Conservation (phyloP, 2,113 vertebrate species). For the Haemorhous mexicanus region DNA sequence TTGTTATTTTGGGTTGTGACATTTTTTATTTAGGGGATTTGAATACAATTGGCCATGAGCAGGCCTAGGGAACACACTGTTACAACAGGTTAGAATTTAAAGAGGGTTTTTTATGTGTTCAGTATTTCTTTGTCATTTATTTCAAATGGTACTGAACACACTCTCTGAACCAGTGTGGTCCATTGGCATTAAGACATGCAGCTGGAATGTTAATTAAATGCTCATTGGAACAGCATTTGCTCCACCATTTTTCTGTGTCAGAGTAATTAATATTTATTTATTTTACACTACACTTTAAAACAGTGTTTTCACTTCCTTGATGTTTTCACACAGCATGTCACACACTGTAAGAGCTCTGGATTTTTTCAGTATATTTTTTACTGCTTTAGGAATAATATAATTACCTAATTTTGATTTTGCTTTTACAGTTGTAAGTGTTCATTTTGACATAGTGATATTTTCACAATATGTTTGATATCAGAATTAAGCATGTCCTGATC, state of each 20-base stretch:
- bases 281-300: not conserved
- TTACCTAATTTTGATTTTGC: not conserved
- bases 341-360: not conserved
- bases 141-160: not conserved
- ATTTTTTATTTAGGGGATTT: not conserved
- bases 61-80: not conserved
- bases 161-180: not conserved
- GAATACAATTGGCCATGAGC: not conserved
- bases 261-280: not conserved
- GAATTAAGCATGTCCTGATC: not conserved
- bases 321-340: not conserved
- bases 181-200: not conserved
- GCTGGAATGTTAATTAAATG: not conserved
- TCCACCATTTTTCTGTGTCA: not conserved
- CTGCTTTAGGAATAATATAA: not conserved
- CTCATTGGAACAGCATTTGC: not conserved
- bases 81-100: not conserved
- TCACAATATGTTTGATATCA: not conserved
- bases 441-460: not conserved
- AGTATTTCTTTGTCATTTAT: not conserved
- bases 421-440: not conserved
- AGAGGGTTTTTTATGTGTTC: not conserved
- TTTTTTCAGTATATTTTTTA: not conserved
- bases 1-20: not conserved
- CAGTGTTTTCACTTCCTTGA: not conserved